Conservation (phyloP, 2,113 vertebrate genomes). For the Numenius arquata region DNA sequence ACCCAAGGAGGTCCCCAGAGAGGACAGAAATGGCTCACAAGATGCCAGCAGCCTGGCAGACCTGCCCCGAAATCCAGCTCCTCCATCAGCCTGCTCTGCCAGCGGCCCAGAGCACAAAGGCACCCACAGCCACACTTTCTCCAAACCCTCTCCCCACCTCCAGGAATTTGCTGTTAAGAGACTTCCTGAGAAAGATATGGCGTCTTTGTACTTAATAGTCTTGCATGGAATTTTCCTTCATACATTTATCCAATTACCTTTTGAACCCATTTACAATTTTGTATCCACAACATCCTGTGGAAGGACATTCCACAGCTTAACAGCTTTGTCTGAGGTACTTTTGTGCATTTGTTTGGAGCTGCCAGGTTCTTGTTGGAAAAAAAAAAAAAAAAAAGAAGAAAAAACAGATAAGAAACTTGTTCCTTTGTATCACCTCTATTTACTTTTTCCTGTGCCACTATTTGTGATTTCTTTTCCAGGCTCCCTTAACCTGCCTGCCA, state of each 20-base stretch:
- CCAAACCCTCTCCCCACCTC: background rate
- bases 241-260: background rate
- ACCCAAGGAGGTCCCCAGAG: background rate
- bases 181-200: background rate
- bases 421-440: background rate
- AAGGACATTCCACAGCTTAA: conserved; percentile 44
- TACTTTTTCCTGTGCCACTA: background rate
- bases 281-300: conserved; percentile 42
- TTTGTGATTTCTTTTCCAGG: background rate
- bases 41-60: background rate
- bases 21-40: background rate
- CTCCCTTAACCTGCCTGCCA: background rate
- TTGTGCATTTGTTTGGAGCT: background rate
- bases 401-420: background rate
- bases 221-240: conserved; percentile 38
- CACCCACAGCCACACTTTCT: background rate
- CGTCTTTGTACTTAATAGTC: background rate
- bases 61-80: background rate
- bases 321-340: background rate
- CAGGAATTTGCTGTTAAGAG: background rate
- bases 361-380: background rate
- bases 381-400: background rate
- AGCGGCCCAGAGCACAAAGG: background rate
- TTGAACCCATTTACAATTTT: conserved; percentile 19
- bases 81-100: background rate